Conservation (phyloP, 2,113 vertebrate genomes). For the Arvicanthis niloticus region DNA sequence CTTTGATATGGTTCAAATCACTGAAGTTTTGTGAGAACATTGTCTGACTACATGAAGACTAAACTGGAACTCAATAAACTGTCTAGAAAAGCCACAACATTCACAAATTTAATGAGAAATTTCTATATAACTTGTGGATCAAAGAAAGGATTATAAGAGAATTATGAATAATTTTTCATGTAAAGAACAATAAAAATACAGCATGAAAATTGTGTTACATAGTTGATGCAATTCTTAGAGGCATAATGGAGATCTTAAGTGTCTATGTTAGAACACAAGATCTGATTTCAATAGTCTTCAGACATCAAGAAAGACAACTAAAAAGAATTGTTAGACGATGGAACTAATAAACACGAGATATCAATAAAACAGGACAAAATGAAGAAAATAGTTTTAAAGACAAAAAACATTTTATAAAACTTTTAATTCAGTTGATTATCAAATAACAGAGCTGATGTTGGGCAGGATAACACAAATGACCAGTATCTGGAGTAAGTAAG, state of each 20-base stretch:
- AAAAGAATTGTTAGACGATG: not conserved
- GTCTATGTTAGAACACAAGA: not conserved
- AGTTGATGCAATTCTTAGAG: not conserved
- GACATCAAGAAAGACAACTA: slow-evolving; percentile 1
- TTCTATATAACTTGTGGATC: not conserved
- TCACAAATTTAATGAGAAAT: slow-evolving; percentile 33
- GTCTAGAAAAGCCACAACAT: slow-evolving; percentile 25
- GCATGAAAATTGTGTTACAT: not conserved
- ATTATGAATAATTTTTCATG: not conserved
- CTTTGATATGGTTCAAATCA: not conserved
- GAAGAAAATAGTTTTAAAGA: not conserved
- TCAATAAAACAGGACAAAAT: not conserved
- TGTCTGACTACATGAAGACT: slow-evolving; percentile 9
- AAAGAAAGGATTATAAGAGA: slow-evolving; percentile 54
- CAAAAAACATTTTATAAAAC: not conserved
- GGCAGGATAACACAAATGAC: not conserved
- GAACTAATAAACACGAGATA: not conserved
- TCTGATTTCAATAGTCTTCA: not conserved
- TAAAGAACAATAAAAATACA: slow-evolving; percentile 18
- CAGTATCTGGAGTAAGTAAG: not conserved
- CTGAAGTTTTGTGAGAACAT: not conserved
- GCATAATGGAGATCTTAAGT: not conserved
- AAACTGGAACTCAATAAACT: not conserved
- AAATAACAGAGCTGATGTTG: slow-evolving; percentile 6
- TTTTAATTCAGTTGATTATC: slow-evolving; percentile 18